A percentile compares a stretch with the other conserved stretches of the same genome.
Evolutionary conservation across 2,797 vertebrate species (phyloP).

Genomic region (Pogoniulus pusillus): DNA sequence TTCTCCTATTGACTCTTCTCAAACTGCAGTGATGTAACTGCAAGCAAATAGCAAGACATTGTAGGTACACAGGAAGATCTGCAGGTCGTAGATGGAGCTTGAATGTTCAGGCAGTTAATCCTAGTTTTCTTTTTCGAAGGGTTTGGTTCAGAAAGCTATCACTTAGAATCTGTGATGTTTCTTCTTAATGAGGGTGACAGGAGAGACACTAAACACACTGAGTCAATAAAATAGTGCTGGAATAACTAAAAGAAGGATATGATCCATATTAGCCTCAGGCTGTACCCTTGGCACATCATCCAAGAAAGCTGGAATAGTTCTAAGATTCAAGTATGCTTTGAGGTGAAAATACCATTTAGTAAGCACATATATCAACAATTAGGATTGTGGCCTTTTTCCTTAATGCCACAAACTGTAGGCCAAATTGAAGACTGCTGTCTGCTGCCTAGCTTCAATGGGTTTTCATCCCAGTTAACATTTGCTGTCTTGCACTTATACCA

Average conservation of each 20-base stretch:
- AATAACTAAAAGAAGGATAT: conserved; percentile 43
- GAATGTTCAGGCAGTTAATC: background rate
- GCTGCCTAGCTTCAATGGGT: background rate
- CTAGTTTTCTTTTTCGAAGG: background rate
- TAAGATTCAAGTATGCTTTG: conserved; percentile 58
- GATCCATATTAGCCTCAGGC: conserved; percentile 33
- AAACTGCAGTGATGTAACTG: background rate
- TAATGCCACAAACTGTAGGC: background rate
- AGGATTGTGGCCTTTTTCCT: conserved; percentile 21
- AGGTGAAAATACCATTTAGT: conserved; percentile 52
- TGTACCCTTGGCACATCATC: conserved; percentile 38
- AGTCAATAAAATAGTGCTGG: conserved; percentile 39
- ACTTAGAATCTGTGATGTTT: conserved; percentile 24
- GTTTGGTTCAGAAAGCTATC: conserved; percentile 1
- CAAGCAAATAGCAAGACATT: background rate
- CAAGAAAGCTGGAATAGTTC: conserved; percentile 47
- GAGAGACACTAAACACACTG: conserved; percentile 44
- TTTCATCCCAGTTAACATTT: background rate
- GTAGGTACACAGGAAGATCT: background rate
- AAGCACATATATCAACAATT: conserved; percentile 51
- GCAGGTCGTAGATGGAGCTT: background rate
- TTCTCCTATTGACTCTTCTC: background rate
- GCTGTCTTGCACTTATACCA: background rate
- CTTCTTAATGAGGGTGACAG: conserved; percentile 21
- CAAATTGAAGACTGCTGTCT: conserved; percentile 30